Percentiles rank a stretch among this genome's conserved stretches.
phyloP scores from a whole-genome alignment of 2,797 vertebrate genomes.

The Gymnoscopelus microlampas region DNA sequence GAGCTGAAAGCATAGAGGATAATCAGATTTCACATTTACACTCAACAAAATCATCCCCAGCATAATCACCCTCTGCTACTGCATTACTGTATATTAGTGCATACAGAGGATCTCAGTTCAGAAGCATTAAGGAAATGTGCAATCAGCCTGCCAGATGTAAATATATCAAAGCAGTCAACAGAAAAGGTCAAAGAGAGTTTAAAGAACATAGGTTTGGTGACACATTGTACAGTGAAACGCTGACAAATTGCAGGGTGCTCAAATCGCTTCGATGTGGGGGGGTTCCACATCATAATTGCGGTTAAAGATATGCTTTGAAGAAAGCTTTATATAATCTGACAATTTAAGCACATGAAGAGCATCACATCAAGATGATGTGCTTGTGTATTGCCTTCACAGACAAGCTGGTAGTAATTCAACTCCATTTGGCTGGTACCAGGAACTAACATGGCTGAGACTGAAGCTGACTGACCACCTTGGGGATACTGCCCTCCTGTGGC shows the following conservation, averaged over 20 bases:
- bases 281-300: too few relatives aligned
- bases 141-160: conserved; percentile 21
- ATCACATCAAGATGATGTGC: too few relatives aligned
- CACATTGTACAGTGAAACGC: neutral
- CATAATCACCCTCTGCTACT: conserved; percentile 70
- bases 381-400: too few relatives aligned
- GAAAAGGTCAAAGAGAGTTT: conserved; percentile 23
- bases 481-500: conserved; percentile 66
- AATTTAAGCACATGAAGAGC: too few relatives aligned
- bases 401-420: conserved; percentile 12
- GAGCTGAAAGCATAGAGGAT: conserved; percentile 58
- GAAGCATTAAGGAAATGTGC: conserved; percentile 47
- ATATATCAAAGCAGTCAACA: conserved; percentile 7
- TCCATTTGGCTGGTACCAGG: conserved; percentile 1
- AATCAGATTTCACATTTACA: conserved; percentile 84
- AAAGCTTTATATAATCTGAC: too few relatives aligned
- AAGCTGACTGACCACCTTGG: conserved; percentile 24
- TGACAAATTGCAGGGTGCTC: conserved; percentile 5
- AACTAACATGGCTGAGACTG: neutral
- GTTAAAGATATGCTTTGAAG: too few relatives aligned
- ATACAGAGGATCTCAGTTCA: conserved; percentile 40
- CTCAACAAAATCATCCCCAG: conserved; percentile 78
- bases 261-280: too few relatives aligned
- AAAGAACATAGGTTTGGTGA: neutral
- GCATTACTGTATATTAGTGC: conserved; percentile 71